These are phyloP conservation scores for Orestias chungarensis DNA, from an alignment of 2,797 vertebrate species.

Conservation along the genomic window DNA sequence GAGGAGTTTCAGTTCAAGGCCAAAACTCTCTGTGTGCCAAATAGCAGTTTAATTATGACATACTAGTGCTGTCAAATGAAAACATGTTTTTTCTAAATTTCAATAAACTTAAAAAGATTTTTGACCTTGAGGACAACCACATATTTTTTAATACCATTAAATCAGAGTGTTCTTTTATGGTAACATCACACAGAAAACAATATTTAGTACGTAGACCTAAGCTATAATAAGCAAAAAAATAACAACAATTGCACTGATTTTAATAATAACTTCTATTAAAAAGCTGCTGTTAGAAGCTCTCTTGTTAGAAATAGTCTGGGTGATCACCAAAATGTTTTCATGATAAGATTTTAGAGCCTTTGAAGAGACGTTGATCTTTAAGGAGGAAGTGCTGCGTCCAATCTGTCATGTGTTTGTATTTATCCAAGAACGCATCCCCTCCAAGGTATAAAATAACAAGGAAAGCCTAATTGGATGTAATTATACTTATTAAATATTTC, in stretches of 20 bases:
- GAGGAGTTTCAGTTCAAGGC: slow-evolving; percentile 16
- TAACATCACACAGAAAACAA: not conserved
- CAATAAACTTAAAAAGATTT: slow-evolving; percentile 7
- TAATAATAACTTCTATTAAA: not conserved
- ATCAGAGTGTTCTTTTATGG: not conserved
- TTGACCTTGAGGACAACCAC: slow-evolving; percentile 12
- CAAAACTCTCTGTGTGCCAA: slow-evolving; percentile 27
- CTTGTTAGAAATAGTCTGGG: not conserved
- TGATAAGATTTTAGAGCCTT: slow-evolving; percentile 13
- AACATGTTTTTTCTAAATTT: slow-evolving; percentile 24
- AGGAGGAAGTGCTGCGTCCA: slow-evolving; percentile 32
- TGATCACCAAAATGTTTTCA: not conserved
- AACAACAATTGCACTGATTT: not conserved
- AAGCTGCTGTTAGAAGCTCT: not conserved
- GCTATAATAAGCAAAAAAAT: not conserved
- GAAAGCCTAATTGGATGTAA: slow-evolving; percentile 42
- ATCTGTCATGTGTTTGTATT: slow-evolving; percentile 68
- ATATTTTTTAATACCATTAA: slow-evolving; percentile 16
- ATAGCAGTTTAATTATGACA: slow-evolving; percentile 24
- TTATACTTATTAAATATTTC: slow-evolving; percentile 23
- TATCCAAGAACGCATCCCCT: slow-evolving; percentile 44
- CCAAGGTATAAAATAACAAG: slow-evolving; percentile 39
- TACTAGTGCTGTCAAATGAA: slow-evolving; percentile 29
- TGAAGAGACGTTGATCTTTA: slow-evolving; percentile 39
- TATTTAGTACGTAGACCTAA: not conserved